These are phyloP conservation scores for Montipora foliosa DNA, from an alignment of 64 coral and sea anemone species.

Conservation along the genomic window DNA sequence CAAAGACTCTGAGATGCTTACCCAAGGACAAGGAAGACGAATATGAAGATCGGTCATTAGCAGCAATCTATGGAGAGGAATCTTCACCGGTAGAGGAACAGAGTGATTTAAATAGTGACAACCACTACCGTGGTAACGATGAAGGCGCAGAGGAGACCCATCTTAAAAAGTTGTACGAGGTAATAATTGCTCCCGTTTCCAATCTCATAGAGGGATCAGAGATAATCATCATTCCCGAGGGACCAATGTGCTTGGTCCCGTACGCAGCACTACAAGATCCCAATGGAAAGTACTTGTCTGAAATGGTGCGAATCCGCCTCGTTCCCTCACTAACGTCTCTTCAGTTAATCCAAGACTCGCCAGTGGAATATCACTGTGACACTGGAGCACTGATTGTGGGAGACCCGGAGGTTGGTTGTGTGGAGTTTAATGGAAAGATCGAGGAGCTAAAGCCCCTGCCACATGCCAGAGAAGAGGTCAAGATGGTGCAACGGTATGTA, in stretches of 20 bases:
- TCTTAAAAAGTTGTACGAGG: slow-evolving; percentile 16
- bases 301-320: slow-evolving; percentile 29
- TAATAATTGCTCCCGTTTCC: slow-evolving; percentile 19
- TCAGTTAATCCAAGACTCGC: slow-evolving; percentile 29
- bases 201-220: slow-evolving; percentile 28
- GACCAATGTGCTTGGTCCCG: slow-evolving; percentile 38
- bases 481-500: slow-evolving; percentile 9
- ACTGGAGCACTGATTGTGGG: slow-evolving; percentile 56
- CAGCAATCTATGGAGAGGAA: slow-evolving; percentile 40
- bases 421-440: slow-evolving; percentile 36
- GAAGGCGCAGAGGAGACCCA: slow-evolving; percentile 17
- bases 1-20: slow-evolving; percentile 1
- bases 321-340: slow-evolving; percentile 47
- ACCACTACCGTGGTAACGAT: slow-evolving; percentile 1
- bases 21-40: slow-evolving; percentile 15
- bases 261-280: slow-evolving; percentile 62
- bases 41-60: slow-evolving; percentile 27
- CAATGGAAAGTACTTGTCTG: slow-evolving; percentile 33
- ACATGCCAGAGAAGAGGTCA: slow-evolving; percentile 14
- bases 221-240: slow-evolving; percentile 51
- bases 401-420: slow-evolving; percentile 30
- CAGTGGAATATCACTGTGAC: slow-evolving; percentile 7
- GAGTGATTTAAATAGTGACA: neutral
- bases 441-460: neutral
- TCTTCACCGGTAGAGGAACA: slow-evolving; percentile 1